Percentiles rank a stretch among this genome's conserved stretches.
These are phyloP conservation scores for Diadophis punctatus DNA, from an alignment of 2,113 vertebrate species.

Conservation along the genomic window DNA sequence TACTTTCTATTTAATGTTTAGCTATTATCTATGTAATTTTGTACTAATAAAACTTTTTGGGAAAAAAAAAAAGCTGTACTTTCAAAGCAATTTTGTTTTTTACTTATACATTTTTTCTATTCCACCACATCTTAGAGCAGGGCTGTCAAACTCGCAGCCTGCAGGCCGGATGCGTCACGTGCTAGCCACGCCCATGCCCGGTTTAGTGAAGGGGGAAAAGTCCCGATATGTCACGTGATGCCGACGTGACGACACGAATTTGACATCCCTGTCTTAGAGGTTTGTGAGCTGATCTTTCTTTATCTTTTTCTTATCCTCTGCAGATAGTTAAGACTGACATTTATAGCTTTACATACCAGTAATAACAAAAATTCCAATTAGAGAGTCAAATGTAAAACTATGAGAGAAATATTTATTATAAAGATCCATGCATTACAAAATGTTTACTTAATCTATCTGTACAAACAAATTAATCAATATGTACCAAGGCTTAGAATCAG, in stretches of 20 bases:
- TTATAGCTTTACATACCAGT: not conserved
- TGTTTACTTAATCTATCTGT: not conserved
- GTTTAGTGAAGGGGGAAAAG: too few relatives aligned
- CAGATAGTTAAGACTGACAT: not conserved
- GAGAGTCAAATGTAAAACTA: not conserved
- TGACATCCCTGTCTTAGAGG: not conserved
- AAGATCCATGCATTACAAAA: not conserved
- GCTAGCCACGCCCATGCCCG: too few relatives aligned
- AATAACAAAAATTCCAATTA: not conserved
- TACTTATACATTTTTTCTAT: not conserved
- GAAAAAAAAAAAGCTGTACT: not conserved
- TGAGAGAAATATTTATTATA: not conserved
- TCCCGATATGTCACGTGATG: too few relatives aligned
- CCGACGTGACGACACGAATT: too few relatives aligned
- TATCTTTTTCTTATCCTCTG: not conserved
- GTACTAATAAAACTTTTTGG: too few relatives aligned
- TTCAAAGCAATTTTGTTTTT: not conserved
- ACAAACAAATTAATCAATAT: not conserved
- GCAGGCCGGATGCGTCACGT: too few relatives aligned
- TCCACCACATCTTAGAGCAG: not conserved
- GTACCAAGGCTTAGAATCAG: slow-evolving; percentile 17
- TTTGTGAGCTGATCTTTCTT: not conserved
- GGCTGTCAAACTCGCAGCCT: too few relatives aligned
- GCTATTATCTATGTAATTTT: too few relatives aligned
- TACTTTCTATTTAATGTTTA: too few relatives aligned